Conservation (phyloP, 2,888 invertebrate species). For the Conomelus anceps region DNA sequence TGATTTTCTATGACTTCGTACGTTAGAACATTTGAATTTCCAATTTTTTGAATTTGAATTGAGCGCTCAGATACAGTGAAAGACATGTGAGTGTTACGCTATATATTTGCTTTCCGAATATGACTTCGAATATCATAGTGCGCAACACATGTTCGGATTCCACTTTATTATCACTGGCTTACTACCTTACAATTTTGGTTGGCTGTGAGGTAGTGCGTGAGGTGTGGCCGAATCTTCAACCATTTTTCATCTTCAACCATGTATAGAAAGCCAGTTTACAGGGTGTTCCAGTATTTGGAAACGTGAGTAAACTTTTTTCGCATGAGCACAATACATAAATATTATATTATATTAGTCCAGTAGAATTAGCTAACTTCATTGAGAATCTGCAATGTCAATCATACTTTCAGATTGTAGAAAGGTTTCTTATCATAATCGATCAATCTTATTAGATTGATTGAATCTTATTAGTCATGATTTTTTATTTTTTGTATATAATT, state of each 20-base stretch:
- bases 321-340: too few relatives aligned
- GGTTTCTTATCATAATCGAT: too few relatives aligned
- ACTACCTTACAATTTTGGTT: neutral
- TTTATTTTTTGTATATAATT: too few relatives aligned
- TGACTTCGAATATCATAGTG: neutral
- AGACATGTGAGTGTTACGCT: neutral
- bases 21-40: neutral
- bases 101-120: neutral
- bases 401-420: too few relatives aligned
- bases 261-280: constrained; percentile 72
- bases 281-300: constrained; percentile 76
- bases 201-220: constrained; percentile 7
- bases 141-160: neutral
- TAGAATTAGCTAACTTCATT: too few relatives aligned
- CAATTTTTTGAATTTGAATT: neutral
- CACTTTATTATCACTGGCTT: neutral
- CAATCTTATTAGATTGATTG: too few relatives aligned
- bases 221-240: neutral
- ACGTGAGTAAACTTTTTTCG: constrained; percentile 57
- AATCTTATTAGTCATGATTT: too few relatives aligned
- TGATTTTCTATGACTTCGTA: neutral
- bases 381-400: too few relatives aligned
- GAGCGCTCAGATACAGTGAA: neutral
- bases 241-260: constrained; percentile 42
- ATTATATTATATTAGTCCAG: too few relatives aligned